Evolutionary conservation across 2,888 invertebrate genomes (phyloP), one percentile per base, ranked within the genome.

Genomic region (Lacanobia wlatinum): DNA sequence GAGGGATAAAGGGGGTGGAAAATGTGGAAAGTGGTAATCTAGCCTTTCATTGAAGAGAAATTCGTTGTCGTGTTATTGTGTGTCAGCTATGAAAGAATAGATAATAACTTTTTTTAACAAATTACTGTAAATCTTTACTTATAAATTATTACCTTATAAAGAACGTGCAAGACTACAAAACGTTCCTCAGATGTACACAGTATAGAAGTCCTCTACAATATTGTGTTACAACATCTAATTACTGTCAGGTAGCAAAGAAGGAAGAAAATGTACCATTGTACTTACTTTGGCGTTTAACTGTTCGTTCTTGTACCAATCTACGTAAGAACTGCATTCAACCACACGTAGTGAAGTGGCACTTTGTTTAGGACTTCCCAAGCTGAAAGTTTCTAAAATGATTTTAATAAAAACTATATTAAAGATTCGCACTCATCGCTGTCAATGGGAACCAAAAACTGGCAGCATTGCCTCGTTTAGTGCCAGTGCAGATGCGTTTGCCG

Each of bases 201-300:
- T 52, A 59, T 50, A 50, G 60, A 74, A 56, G 65, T 72, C 59
- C 58, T 61, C 59, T 62, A 59, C 69, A 78, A 81, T 81, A 81
- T 81, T 60, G 61, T 81, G 71, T 78, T 62, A 78, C 78, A 64
- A 63, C 70, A 77, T 52, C 70, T 74, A 64, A 81, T 74, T 78
- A 78, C 63, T 60, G 60, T 50, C 66, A 66, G 63, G 52, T 23
- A 64, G 53, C 18, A 63, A 72, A 71, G 52, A 61, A 73, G 55
- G 53, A 69, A 77, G 65, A 60, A 75, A 77, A 53, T 77, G 62
- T 71, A 43, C 66, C 53, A 55, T 46, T 65, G 60, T 53, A 65
- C 70, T 79, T 72, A 70, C 61, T 38, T 67, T 64, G 48, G 23
- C 38, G 52, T 70, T 77, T 68, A 73, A 28, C 48, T 61, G 67